Evolutionary conservation across 2,888 invertebrate genomes (phyloP).

Genomic region (Acanthosepion pharaonis): DNA sequence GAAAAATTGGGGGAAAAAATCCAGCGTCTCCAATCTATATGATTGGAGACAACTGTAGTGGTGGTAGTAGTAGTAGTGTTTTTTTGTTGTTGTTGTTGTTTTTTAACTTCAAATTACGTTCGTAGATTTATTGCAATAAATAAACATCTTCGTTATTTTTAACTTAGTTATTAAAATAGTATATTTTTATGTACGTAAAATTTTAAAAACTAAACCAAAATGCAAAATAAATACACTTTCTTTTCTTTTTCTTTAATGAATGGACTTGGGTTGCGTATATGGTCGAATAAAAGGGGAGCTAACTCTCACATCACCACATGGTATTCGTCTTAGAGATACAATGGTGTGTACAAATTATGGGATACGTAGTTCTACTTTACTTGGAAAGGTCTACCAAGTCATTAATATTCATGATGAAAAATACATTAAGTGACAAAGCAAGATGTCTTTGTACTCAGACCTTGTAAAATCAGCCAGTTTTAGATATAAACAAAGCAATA

Average conservation of each 20-base stretch:
- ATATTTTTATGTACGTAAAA: background rate
- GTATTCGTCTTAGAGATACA: background rate
- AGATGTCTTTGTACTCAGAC: conserved; percentile 8
- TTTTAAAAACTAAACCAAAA: background rate
- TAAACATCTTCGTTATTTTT: too few species aligned
- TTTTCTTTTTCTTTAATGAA: background rate
- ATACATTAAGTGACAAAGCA: too few species aligned
- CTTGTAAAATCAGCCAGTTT: too few species aligned
- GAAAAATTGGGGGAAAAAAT: too few species aligned
- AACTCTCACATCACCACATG: background rate
- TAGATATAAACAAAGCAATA: too few species aligned
- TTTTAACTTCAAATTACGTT: background rate
- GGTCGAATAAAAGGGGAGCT: background rate
- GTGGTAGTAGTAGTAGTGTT: background rate
- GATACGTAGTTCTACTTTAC: too few species aligned
- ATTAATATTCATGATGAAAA: background rate
- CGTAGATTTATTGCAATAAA: too few species aligned
- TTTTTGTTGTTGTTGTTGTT: background rate
- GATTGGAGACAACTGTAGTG: background rate
- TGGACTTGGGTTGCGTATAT: background rate
- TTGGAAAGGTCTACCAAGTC: background rate
- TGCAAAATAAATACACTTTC: background rate
- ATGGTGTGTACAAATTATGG: background rate
- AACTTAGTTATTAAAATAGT: background rate
- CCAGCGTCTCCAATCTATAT: too few species aligned